Evolutionary conservation across 2,888 invertebrate genomes (phyloP).

Genomic region (Sympetrum striolatum): DNA sequence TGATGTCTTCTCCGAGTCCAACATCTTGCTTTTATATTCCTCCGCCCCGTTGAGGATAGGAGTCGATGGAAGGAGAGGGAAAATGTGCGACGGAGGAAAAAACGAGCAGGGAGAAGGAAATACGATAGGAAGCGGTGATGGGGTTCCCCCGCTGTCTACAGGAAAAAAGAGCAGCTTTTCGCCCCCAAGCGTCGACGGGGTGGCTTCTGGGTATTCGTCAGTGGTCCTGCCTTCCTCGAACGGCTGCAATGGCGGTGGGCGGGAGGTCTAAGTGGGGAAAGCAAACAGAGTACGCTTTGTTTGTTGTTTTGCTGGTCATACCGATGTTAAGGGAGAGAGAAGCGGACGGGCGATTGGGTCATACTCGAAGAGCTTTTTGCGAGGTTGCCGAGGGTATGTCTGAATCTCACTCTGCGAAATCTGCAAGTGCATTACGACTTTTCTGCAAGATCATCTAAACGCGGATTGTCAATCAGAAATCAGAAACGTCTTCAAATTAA

Average conservation of each 20-base stretch:
- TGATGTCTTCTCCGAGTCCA: not conserved
- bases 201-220: not conserved
- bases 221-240: not conserved
- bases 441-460: no score
- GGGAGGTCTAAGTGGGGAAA: not conserved
- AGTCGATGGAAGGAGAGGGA: not conserved
- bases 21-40: not conserved
- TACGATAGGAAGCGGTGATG: not conserved
- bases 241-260: not conserved
- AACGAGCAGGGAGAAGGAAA: not conserved
- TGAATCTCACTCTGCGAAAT: no score
- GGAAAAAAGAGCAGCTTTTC: not conserved
- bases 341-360: not conserved
- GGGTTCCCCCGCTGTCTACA: not conserved
- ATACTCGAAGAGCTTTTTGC: not conserved
- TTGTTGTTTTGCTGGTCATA: not conserved
- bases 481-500: no score
- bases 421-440: no score
- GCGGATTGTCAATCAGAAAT: no score
- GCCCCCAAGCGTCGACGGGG: not conserved
- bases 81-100: not conserved
- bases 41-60: not conserved
- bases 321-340: not conserved
- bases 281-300: not conserved
- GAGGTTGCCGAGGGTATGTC: not conserved